Evolutionary conservation across 2,113 vertebrate species (phyloP).

Genomic region (Bungarus multicinctus): DNA sequence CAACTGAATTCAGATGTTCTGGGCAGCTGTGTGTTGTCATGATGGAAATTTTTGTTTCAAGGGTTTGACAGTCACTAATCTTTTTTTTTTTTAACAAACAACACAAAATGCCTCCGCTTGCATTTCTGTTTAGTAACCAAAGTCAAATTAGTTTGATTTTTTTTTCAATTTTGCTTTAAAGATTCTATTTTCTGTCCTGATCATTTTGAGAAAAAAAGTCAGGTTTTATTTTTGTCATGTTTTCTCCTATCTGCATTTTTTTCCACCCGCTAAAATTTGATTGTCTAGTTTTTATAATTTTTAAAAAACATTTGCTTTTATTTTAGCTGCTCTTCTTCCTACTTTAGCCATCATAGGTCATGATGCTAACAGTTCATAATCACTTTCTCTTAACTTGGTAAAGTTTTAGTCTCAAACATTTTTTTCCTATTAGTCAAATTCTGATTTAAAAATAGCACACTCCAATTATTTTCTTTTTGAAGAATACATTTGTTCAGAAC

Average conservation of each 20-base stretch:
- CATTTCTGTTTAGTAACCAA: neutral
- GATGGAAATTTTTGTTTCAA: neutral
- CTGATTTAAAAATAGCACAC: neutral
- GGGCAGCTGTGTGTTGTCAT: neutral
- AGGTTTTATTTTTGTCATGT: neutral
- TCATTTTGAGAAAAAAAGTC: neutral
- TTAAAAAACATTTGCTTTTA: neutral
- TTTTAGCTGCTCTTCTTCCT: slow-evolving; percentile 4
- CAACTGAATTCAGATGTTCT: neutral
- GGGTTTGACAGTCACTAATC: neutral
- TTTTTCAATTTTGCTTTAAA: neutral
- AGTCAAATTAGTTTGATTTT: neutral
- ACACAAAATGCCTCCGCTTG: neutral
- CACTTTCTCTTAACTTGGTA: neutral
- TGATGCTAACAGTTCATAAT: neutral
- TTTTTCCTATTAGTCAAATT: slow-evolving; percentile 7
- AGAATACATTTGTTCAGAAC: neutral
- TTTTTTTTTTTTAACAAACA: neutral
- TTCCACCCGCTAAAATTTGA: neutral
- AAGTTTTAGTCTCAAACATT: slow-evolving; percentile 13
- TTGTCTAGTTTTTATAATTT: neutral
- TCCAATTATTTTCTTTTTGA: slow-evolving; percentile 5
- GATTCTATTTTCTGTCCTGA: neutral
- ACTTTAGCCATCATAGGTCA: neutral
- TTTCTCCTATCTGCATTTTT: neutral